Percentiles rank a stretch among this genome's conserved stretches.
Evolutionary conservation across 2,797 vertebrate genomes (phyloP).

Genomic region (Takifugu rubripes): DNA sequence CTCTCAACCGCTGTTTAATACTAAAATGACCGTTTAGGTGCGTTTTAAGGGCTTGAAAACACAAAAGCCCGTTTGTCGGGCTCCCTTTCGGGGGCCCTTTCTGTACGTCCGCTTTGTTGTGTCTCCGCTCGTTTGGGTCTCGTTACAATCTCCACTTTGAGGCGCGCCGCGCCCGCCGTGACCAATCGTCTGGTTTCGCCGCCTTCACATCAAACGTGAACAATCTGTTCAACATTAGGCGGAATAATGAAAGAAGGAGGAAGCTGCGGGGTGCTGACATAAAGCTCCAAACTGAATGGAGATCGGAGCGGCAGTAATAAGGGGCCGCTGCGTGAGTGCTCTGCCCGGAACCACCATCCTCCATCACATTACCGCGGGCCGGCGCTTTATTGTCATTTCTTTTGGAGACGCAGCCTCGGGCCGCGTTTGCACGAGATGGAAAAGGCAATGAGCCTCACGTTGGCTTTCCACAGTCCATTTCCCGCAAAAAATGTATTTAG

Average conservation of each 20-base stretch:
- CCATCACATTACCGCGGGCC: conserved; percentile 31
- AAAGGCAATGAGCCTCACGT: conserved; percentile 47
- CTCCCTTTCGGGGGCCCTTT: too few species aligned
- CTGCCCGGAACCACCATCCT: conserved; percentile 29
- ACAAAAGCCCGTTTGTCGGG: too few species aligned
- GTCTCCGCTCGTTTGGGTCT: too few species aligned
- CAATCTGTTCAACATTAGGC: neutral
- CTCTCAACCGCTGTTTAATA: too few species aligned
- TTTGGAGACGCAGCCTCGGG: conserved; percentile 31
- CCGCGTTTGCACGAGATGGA: conserved; percentile 35
- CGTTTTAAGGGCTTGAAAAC: too few species aligned
- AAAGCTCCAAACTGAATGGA: conserved; percentile 14
- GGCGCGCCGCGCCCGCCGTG: neutral
- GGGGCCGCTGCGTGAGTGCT: conserved; percentile 8
- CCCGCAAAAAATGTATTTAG: conserved; percentile 34
- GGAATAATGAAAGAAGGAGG: neutral
- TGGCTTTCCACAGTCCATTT: conserved; percentile 52
- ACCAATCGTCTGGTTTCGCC: neutral
- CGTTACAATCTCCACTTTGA: too few species aligned
- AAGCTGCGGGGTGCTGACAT: conserved; percentile 1
- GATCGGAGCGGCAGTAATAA: conserved; percentile 17
- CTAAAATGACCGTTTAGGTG: too few species aligned
- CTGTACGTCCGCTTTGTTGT: too few species aligned
- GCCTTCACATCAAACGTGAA: neutral
- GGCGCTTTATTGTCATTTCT: conserved; percentile 34